phyloP scores from a whole-genome alignment of 1,140 invertebrate species.

The Temnothorax nylanderi region DNA sequence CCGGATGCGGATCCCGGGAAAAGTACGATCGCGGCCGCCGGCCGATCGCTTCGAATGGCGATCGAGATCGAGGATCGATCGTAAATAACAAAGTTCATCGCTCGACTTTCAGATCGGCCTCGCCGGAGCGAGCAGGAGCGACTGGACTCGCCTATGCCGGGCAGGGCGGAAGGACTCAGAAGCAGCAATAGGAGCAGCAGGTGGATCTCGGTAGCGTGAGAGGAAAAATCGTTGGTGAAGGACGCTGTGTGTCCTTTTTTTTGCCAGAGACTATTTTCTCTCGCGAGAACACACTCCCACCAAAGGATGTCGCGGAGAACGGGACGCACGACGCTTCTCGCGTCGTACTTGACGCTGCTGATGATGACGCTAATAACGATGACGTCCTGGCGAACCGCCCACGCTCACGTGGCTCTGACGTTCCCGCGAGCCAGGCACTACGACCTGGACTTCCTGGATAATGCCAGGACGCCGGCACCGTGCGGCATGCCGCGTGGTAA shows the following conservation, averaged over 20 bases:
- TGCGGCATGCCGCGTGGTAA: constrained; percentile 98
- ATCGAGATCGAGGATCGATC: constrained; percentile 37
- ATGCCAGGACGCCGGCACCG: constrained; percentile 94
- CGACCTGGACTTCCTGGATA: constrained; percentile 97
- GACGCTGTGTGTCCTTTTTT: not conserved
- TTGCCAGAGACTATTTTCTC: constrained; percentile 14
- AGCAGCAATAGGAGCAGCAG: constrained; percentile 35
- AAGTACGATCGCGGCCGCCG: not conserved
- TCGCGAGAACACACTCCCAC: constrained; percentile 32
- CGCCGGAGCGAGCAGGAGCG: constrained; percentile 40
- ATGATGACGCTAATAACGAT: constrained; percentile 72
- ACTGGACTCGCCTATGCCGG: constrained; percentile 68
- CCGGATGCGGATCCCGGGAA: constrained; percentile 3
- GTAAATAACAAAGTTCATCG: constrained; percentile 57
- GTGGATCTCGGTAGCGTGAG: constrained; percentile 57
- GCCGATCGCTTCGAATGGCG: not conserved
- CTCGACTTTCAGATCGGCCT: constrained; percentile 62
- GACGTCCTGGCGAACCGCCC: constrained; percentile 73
- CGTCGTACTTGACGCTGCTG: constrained; percentile 58
- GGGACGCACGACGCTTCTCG: constrained; percentile 56
- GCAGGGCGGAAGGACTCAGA: constrained; percentile 33
- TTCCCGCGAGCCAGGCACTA: constrained; percentile 94
- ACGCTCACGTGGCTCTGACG: constrained; percentile 93
- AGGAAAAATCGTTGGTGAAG: constrained; percentile 52
- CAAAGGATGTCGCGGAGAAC: constrained; percentile 63